Conservation (phyloP, 2,888 invertebrate genomes). For the Cyclophora albipunctata region DNA sequence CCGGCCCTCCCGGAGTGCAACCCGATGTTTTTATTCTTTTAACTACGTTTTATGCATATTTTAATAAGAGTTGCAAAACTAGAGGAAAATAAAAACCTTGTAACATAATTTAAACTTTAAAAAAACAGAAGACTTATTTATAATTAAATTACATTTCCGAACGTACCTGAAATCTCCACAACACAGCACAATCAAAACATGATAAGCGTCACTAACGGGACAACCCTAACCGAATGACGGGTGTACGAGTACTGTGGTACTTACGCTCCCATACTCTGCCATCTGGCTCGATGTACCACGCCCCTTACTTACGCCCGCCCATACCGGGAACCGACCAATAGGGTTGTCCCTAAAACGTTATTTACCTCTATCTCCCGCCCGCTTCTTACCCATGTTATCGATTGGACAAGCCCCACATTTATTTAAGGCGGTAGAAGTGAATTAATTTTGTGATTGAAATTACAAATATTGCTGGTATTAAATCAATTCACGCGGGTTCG, state of each 20-base stretch:
- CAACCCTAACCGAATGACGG: conserved; percentile 14
- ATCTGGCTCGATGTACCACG: conserved; percentile 34
- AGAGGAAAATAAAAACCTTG: too few species aligned
- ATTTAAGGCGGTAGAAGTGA: conserved; percentile 66
- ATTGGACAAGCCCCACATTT: conserved; percentile 62
- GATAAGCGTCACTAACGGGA: conserved; percentile 3
- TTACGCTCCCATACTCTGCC: conserved; percentile 7
- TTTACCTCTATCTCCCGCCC: conserved; percentile 64
- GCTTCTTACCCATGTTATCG: conserved; percentile 57
- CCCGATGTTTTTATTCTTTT: too few species aligned
- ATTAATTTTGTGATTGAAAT: conserved; percentile 74
- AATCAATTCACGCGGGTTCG: conserved; percentile 50
- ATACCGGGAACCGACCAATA: conserved; percentile 35
- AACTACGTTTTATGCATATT: too few species aligned
- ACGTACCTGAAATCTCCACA: conserved; percentile 5
- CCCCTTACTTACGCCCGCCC: conserved; percentile 36
- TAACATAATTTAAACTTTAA: too few species aligned
- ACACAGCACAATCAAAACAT: conserved; percentile 16
- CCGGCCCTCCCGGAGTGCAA: too few species aligned
- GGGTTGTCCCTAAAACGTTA: conserved; percentile 47
- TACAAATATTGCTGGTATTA: conserved; percentile 53
- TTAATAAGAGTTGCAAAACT: too few species aligned
- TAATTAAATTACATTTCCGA: too few species aligned
- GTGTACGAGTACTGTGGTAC: conserved; percentile 24
- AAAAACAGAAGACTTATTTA: too few species aligned